phyloP scores from a whole-genome alignment of 1,140 invertebrate genomes.

The Hylaeus anthracinus region DNA sequence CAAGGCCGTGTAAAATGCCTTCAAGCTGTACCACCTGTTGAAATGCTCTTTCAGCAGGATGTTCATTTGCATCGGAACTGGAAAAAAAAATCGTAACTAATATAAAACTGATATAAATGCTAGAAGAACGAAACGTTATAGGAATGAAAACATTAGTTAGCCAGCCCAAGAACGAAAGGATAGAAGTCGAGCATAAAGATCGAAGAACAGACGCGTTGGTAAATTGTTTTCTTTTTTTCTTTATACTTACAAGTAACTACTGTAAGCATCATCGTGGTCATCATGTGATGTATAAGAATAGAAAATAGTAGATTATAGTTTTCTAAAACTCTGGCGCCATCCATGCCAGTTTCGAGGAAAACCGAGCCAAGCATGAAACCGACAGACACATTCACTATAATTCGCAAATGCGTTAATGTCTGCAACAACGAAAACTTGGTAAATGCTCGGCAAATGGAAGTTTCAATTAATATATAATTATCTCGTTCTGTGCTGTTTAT shows the following conservation, averaged over 20 bases:
- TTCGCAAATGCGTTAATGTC: constrained; percentile 94
- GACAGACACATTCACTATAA: constrained; percentile 86
- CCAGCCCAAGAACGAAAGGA: neutral
- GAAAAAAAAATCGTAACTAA: constrained; percentile 66
- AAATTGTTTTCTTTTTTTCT: neutral
- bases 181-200: too few species aligned
- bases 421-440: constrained; percentile 75
- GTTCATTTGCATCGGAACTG: constrained; percentile 95
- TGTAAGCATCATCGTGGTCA: constrained; percentile 92
- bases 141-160: constrained; percentile 7
- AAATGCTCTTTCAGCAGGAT: constrained; percentile 96
- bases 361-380: constrained; percentile 88
- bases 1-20: constrained; percentile 94
- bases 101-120: neutral
- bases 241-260: constrained; percentile 88
- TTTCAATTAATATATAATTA: neutral
- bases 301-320: constrained; percentile 92
- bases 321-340: constrained; percentile 87
- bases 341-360: constrained; percentile 86
- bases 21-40: constrained; percentile 97
- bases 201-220: neutral
- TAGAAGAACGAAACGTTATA: neutral
- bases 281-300: constrained; percentile 91
- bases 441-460: neutral
- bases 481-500: neutral